These are phyloP conservation scores for Camponotus pennsylvanicus DNA, from an alignment of 1,140 invertebrate genomes.

Conservation along the genomic window DNA sequence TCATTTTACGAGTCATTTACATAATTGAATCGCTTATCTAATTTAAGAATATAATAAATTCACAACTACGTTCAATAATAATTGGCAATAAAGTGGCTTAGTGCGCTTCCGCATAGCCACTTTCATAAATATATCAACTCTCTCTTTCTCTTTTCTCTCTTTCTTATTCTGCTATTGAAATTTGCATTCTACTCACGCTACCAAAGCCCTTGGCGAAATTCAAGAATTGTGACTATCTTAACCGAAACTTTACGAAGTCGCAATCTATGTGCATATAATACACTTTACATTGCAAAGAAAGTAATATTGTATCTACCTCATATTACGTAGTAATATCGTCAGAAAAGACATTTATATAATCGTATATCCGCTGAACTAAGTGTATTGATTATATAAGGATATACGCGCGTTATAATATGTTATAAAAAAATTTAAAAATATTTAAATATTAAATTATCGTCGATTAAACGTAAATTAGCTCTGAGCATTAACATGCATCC, in stretches of 20 bases:
- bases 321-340: constrained; percentile 7
- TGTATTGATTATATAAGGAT: neutral
- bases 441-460: too few relatives aligned
- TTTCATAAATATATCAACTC: constrained; percentile 47
- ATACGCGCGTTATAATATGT: too few relatives aligned
- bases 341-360: constrained; percentile 3
- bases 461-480: too few relatives aligned
- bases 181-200: constrained; percentile 37
- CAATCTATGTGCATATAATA: constrained; percentile 7
- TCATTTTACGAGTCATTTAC: constrained; percentile 41
- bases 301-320: neutral
- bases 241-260: neutral
- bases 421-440: too few relatives aligned
- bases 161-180: neutral
- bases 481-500: too few relatives aligned
- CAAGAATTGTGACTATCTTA: constrained; percentile 29
- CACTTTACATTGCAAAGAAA: constrained; percentile 4
- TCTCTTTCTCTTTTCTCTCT: neutral
- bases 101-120: constrained; percentile 31
- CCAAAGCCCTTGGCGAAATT: constrained; percentile 40
- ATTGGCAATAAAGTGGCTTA: constrained; percentile 32
- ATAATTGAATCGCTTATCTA: constrained; percentile 53
- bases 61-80: constrained; percentile 41
- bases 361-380: neutral
- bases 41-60: constrained; percentile 55